phyloP scores from a whole-genome alignment of 2,888 invertebrate genomes.

The Scaptomyza polygonia region DNA sequence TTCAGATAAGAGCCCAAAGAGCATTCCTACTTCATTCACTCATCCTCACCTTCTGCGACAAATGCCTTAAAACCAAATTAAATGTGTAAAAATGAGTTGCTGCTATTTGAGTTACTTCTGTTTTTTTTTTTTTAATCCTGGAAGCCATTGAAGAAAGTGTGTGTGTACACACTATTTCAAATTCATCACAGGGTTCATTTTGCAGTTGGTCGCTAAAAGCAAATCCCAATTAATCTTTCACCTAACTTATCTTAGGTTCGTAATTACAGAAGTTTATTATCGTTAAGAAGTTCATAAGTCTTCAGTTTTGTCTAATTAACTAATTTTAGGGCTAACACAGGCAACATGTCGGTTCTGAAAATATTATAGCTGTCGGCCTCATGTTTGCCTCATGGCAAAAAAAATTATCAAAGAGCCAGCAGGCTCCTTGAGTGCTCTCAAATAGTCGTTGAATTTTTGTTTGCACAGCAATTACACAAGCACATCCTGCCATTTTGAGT shows the following conservation, averaged over 20 bases:
- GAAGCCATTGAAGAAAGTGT: background rate
- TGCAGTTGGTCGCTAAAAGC: background rate
- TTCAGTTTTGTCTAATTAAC: conserved; percentile 37
- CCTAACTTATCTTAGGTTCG: conserved; percentile 1
- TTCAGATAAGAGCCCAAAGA: too few relatives aligned
- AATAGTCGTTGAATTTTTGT: conserved; percentile 48
- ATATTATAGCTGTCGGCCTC: conserved; percentile 13
- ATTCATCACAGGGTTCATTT: conserved; percentile 3
- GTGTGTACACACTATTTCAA: conserved; percentile 11
- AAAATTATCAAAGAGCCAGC: conserved; percentile 24
- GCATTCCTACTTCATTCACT: too few relatives aligned
- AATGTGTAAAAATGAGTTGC: too few relatives aligned
- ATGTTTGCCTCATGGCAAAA: conserved; percentile 18
- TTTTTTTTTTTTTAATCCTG: too few relatives aligned
- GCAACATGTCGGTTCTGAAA: conserved; percentile 1
- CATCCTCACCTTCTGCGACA: too few relatives aligned
- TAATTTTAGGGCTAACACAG: conserved; percentile 17
- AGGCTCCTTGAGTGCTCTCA: conserved; percentile 21
- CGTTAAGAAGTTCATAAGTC: conserved; percentile 5
- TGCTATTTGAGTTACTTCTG: too few relatives aligned
- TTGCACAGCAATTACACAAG: conserved; percentile 53
- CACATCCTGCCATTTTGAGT: conserved; percentile 35
- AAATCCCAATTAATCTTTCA: background rate
- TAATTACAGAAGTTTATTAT: conserved; percentile 29
- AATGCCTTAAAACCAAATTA: too few relatives aligned